These are phyloP conservation scores for Andricus grossulariae DNA, from an alignment of 1,140 invertebrate species.

Conservation along the genomic window DNA sequence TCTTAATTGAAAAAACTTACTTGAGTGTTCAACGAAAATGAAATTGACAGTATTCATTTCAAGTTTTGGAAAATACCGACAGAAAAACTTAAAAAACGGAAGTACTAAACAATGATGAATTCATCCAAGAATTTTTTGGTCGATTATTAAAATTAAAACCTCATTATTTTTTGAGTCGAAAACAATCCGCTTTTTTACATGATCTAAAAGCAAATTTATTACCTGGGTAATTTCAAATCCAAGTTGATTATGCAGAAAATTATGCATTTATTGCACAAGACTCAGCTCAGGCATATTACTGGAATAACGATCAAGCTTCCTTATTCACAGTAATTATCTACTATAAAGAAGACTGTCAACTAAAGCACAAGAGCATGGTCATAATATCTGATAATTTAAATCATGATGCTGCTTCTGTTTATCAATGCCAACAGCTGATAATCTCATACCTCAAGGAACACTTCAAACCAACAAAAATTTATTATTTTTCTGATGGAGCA, in stretches of 20 bases:
- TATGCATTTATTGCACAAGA: slow-evolving; percentile 59
- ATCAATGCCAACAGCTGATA: no score
- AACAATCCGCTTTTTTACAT: not conserved
- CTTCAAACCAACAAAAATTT: no score
- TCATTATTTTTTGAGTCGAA: not conserved
- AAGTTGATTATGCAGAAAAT: slow-evolving; percentile 59
- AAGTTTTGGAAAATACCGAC: not conserved
- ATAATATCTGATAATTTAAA: slow-evolving; percentile 27
- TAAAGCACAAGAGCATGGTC: slow-evolving; percentile 35
- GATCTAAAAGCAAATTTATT: not conserved
- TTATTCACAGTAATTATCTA: slow-evolving; percentile 46
- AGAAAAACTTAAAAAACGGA: not conserved
- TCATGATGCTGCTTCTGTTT: slow-evolving; percentile 37
- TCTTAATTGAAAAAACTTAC: no score
- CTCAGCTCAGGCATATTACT: slow-evolving; percentile 58
- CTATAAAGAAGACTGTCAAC: slow-evolving; percentile 34
- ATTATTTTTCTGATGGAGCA: no score
- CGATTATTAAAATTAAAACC: not conserved
- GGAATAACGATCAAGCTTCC: slow-evolving; percentile 55
- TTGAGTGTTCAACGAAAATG: no score
- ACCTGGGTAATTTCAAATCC: not conserved
- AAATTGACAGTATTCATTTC: not conserved
- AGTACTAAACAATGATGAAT: not conserved
- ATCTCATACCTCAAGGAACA: no score
- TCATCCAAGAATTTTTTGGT: not conserved